Evolutionary conservation across 2,113 vertebrate species (phyloP).

Genomic region (Tachysurus vachellii): DNA sequence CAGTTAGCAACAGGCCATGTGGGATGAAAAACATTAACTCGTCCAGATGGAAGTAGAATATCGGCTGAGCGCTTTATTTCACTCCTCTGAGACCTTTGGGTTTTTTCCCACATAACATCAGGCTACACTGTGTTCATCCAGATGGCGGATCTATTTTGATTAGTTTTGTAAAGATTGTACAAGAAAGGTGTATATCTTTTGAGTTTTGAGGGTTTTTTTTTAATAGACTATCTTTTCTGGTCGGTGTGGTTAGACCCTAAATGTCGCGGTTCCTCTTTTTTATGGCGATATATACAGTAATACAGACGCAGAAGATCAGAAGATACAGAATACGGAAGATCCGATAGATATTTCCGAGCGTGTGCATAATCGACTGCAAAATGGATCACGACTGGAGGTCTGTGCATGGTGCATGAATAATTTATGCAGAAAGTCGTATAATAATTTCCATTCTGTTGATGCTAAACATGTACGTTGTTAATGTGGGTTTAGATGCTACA

Average conservation of each 20-base stretch:
- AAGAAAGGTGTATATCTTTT: background rate
- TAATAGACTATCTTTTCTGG: background rate
- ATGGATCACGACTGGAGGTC: background rate
- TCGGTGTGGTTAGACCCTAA: background rate
- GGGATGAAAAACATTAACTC: slow-evolving; percentile 28
- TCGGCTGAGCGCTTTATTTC: background rate
- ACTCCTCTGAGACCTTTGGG: background rate
- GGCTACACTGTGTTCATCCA: slow-evolving; percentile 22
- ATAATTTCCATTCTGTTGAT: background rate
- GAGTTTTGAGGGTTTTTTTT: background rate
- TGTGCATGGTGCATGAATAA: background rate
- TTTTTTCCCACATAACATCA: slow-evolving; percentile 1
- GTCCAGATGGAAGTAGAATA: slow-evolving; percentile 33
- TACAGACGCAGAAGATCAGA: background rate
- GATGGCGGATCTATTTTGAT: slow-evolving; percentile 31
- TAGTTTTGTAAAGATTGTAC: slow-evolving; percentile 17
- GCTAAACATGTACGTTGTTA: background rate
- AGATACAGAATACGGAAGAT: too few species aligned
- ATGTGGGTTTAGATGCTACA: slow-evolving; percentile 9
- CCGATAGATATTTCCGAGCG: background rate
- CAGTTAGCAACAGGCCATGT: slow-evolving; percentile 19
- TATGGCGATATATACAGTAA: background rate
- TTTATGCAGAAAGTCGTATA: background rate
- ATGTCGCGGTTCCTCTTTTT: background rate
- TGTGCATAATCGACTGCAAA: background rate